Evolutionary conservation across 2,797 vertebrate genomes (phyloP), one percentile per base, ranked within the genome.

Genomic region (Urophycis tenuis): DNA sequence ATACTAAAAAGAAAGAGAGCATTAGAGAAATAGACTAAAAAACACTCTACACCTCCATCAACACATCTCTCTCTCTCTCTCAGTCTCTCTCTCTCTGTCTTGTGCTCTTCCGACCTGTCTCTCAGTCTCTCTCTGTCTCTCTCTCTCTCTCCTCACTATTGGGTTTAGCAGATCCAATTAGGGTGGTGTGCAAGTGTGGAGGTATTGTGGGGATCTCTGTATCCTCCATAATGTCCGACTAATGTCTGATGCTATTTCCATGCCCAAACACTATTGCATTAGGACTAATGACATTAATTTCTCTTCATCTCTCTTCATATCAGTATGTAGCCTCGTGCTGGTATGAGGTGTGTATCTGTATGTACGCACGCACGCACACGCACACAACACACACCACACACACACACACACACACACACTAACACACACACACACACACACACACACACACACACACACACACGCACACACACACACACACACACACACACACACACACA

Each of bases 11-110:
- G n/a, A n/a, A n/a, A n/a, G n/a, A n/a, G n/a, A 89, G 87, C 87
- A 88, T 79, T 74, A 79, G 79, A 79, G 83, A 89, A 88, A 88
- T 84, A 76, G 80, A 75, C 81, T 82, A 83, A 74, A 74, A 84
- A 86, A 85, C 84, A 85, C 80, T 77, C 49, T 81, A 67, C 78
- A 81, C 64, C 34, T 36, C n/a, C 25, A 36, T 41, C 33, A 39
- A 31, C 3, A 30, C 35, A 12, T 31, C n/a, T 12, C 73, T 73
- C 77, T 78, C 81, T 82, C 75, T 19, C 72, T 79, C 36, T 53
- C 45, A 22, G 5, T 9, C 41, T 71, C 45, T 39, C 22, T 10
- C 71, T 29, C 45, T 53, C 45, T 53, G 45, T 53, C 45, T 12
- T 41, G 39, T 41, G 45, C 53, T 60, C 53, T 49, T 49, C 45